Base-by-base conservation (phyloP, 2,888 invertebrate genomes). In the Agonum fuliginosum region DNA sequence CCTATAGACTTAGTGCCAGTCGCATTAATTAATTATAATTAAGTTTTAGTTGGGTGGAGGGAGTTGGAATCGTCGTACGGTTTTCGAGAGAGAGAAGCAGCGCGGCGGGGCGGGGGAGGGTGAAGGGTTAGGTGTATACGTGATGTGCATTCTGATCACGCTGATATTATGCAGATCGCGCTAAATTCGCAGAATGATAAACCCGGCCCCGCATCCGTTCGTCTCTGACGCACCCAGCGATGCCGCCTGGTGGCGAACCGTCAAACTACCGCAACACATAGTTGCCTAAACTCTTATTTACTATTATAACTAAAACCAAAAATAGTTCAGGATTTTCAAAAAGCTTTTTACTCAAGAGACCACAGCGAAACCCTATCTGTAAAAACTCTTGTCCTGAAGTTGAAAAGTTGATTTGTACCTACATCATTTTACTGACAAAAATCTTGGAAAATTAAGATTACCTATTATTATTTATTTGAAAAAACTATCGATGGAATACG, bases 1-100 rank as follows among this genome's bases (percentile, higher is more conserved):
- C 89, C 90, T 89, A 86, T 89, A 87, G 85, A 85, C 86, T 86
- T 85, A 83, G 82, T 82, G 73, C 90, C 91, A 91, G 91, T 91
- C 90, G 91, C 91, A 91, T 92, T 91, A 92, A 91, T 93, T 93
- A 93, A 93, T 93, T 93, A 92, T 93, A 93, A 93, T 93, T 92
- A 92, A 93, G 93, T 93, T 93, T 93, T 91, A 92, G 93, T 92
- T 91, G 91, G 83, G 84, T 84, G 85, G 86, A 84, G 83, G 84
- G 84, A 83, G 87, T 87, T 87, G 84, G 85, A 84, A 86, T 88
- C 88, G 88, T 88, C 88, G 88, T 88, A 88, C 88, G 79, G 88
- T 87, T 84, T 46, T 85, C 85, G 87, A 86, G 86, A 85, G 86
- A 85, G 87, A 87, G 70, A 41, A 67, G 74, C 74, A 78, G 62